A percentile compares a stretch with the other conserved stretches of the same genome.
Evolutionary conservation across 2,888 invertebrate species (phyloP).

Genomic region (Amphiduros pacificus): DNA sequence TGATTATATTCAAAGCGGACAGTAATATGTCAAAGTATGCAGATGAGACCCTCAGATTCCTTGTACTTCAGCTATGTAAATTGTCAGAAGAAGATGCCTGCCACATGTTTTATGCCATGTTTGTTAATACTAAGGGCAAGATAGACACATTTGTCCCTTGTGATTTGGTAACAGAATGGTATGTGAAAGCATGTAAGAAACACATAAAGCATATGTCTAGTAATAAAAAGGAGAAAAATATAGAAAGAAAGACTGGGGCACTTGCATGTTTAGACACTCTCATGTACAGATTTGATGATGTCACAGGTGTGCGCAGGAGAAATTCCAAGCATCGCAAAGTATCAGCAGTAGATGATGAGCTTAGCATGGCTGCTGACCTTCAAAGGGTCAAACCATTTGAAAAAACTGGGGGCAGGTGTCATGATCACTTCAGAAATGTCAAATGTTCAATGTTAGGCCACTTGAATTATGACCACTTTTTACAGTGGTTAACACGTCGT

Average conservation of each 20-base stretch:
- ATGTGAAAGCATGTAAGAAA: constrained; percentile 12
- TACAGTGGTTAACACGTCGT: no score
- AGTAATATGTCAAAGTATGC: constrained; percentile 30
- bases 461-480: not conserved
- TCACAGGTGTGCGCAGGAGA: not conserved
- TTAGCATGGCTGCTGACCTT: not conserved
- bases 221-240: constrained; percentile 28
- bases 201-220: constrained; percentile 20
- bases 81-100: constrained; percentile 8
- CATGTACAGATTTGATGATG: not conserved
- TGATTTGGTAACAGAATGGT: constrained; percentile 14
- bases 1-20: constrained; percentile 27
- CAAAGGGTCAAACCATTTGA: not conserved
- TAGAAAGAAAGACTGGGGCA: constrained; percentile 12
- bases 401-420: not conserved
- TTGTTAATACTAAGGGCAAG: constrained; percentile 22
- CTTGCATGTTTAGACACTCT: not conserved
- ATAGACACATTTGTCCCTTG: constrained; percentile 1
- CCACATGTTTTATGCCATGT: constrained; percentile 11
- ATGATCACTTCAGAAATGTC: not conserved
- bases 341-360: not conserved
- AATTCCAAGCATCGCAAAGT: not conserved
- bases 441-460: not conserved
- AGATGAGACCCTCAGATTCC: constrained; percentile 25
- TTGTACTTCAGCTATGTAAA: constrained; percentile 2